Conservation (phyloP, 2,888 invertebrate genomes). For the Aphrophora alni region DNA sequence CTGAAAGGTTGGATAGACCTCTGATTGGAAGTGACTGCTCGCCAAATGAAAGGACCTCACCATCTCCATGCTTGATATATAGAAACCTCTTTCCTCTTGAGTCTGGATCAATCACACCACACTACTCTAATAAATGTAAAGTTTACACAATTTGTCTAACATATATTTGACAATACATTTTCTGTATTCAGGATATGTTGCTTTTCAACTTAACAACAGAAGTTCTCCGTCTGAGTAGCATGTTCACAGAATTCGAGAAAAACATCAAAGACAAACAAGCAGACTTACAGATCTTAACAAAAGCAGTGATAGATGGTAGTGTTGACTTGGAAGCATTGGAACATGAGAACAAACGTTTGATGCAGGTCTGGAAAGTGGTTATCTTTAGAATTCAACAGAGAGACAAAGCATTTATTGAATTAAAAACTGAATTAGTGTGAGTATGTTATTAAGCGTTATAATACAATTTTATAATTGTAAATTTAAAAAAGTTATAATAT, state of each 20-base stretch:
- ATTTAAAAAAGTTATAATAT: too few species aligned
- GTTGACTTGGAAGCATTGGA: slow-evolving; percentile 75
- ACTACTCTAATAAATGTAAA: too few species aligned
- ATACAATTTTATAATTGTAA: too few species aligned
- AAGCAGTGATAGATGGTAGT: slow-evolving; percentile 71
- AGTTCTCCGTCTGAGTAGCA: slow-evolving; percentile 72
- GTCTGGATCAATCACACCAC: too few species aligned
- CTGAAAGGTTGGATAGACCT: too few species aligned
- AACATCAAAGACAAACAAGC: slow-evolving; percentile 59
- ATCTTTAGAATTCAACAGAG: slow-evolving; percentile 72
- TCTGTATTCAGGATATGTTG: slow-evolving; percentile 69
- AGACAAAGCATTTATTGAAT: slow-evolving; percentile 69
- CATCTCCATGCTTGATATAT: too few species aligned
- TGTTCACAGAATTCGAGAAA: slow-evolving; percentile 67
- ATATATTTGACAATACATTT: too few species aligned
- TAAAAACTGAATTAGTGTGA: slow-evolving; percentile 67
- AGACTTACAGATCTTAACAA: slow-evolving; percentile 65
- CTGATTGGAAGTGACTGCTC: too few species aligned
- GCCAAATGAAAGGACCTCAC: too few species aligned
- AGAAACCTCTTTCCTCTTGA: too few species aligned
- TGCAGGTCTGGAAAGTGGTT: slow-evolving; percentile 77
- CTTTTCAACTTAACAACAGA: slow-evolving; percentile 72
- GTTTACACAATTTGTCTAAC: too few species aligned
- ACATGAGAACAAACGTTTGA: slow-evolving; percentile 71
- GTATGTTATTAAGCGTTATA: too few species aligned